Evolutionary conservation across 1,140 invertebrate genomes (phyloP).

Genomic region (Cherax destructor): DNA sequence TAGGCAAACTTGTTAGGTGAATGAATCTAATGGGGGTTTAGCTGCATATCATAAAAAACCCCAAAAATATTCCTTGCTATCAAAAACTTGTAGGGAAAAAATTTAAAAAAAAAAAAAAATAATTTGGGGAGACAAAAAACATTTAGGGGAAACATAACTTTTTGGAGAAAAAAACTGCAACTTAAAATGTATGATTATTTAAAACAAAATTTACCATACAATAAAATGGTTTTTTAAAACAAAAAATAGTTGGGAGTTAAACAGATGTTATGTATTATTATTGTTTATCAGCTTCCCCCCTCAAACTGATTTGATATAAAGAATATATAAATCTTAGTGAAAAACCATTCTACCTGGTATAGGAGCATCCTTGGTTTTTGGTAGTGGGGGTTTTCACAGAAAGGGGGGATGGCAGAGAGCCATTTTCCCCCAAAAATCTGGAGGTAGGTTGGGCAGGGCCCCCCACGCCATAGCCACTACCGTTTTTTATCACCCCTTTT

Average conservation of each 20-base stretch:
- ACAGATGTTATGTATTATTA: neutral
- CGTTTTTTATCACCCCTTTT: conserved; percentile 49
- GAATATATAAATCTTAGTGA: conserved; percentile 2
- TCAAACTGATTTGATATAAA: conserved; percentile 1
- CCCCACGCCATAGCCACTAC: conserved; percentile 54
- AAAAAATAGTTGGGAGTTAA: neutral
- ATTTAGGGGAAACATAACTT: neutral
- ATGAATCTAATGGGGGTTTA: conserved; percentile 14
- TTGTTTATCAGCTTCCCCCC: conserved; percentile 16
- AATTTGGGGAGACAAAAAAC: neutral
- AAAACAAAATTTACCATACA: neutral
- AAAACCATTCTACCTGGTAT: conserved; percentile 57
- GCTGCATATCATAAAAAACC: conserved; percentile 26
- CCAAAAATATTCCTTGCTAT: conserved; percentile 20
- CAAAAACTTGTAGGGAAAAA: conserved; percentile 20
- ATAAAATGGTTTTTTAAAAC: neutral
- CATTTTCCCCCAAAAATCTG: conserved; percentile 57
- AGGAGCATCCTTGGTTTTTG: conserved; percentile 38
- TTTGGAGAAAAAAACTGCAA: neutral
- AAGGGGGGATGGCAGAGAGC: conserved; percentile 20
- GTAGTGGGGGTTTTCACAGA: conserved; percentile 38
- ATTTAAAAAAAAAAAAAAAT: neutral
- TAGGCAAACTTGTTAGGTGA: conserved; percentile 9
- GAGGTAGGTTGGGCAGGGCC: conserved; percentile 48
- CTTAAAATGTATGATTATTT: neutral